Conservation (phyloP, 2,113 vertebrate genomes). For the Pampusana beccarii region DNA sequence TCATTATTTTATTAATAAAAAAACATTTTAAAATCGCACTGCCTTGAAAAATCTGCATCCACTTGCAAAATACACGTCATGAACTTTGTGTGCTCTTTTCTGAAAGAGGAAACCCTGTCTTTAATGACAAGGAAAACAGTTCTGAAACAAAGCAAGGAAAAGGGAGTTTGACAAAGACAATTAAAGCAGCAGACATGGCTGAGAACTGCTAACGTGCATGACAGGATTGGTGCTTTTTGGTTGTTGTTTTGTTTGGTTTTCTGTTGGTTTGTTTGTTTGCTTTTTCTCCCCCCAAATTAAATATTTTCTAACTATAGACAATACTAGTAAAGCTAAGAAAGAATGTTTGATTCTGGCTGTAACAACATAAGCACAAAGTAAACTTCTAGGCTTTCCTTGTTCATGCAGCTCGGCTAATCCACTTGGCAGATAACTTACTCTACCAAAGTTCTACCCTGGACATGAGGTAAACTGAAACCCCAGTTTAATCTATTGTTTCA, state of each 20-base stretch:
- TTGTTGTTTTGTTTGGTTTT: neutral
- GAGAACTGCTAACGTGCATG: neutral
- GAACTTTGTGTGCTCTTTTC: neutral
- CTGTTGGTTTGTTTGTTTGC: neutral
- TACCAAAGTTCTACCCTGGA: neutral
- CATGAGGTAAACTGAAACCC: neutral
- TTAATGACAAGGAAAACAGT: neutral
- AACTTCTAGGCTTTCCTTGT: fast-evolving
- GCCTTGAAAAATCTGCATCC: neutral
- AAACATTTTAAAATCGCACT: neutral
- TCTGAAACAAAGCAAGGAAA: neutral
- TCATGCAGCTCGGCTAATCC: neutral
- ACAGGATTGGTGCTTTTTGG: neutral
- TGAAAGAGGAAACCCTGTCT: neutral
- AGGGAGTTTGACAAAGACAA: neutral
- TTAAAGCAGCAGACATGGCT: neutral
- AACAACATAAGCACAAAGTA: neutral
- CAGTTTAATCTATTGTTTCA: neutral
- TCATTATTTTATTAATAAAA: neutral
- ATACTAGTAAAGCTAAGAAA: neutral
- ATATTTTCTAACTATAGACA: neutral
- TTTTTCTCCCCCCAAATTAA: neutral
- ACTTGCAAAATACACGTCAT: neutral
- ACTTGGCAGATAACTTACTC: neutral
- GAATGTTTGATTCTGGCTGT: neutral